Conservation (phyloP, 2,113 vertebrate species). For the Melanocharis versteri region DNA sequence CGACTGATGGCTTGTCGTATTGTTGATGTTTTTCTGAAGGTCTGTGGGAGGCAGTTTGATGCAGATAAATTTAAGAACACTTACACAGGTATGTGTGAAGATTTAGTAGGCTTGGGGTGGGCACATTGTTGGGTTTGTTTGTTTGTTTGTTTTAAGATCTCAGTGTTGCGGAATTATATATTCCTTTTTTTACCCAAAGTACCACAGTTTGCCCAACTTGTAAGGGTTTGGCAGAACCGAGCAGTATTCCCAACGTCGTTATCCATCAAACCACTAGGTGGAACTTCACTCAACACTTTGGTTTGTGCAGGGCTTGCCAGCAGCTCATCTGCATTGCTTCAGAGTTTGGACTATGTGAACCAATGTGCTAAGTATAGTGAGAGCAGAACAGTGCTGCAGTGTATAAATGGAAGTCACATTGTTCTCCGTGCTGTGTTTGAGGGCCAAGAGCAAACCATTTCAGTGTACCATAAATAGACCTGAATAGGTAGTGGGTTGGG, state of each 20-base stretch:
- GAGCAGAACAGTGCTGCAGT: neutral
- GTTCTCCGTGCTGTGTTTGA: neutral
- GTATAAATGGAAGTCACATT: slow-evolving; percentile 37
- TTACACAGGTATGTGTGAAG: slow-evolving; percentile 80
- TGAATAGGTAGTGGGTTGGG: neutral
- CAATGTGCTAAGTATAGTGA: slow-evolving; percentile 15
- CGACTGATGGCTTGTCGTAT: slow-evolving; percentile 84
- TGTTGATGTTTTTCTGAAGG: slow-evolving; percentile 68
- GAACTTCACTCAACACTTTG: neutral
- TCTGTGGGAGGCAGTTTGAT: slow-evolving; percentile 61
- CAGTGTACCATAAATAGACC: slow-evolving; percentile 25
- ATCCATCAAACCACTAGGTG: slow-evolving; percentile 15
- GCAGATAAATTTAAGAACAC: slow-evolving; percentile 80
- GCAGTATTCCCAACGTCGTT: neutral
- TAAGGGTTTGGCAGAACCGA: neutral
- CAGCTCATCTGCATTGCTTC: neutral
- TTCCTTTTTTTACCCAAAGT: neutral
- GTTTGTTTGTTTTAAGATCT: neutral
- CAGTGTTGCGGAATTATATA: neutral
- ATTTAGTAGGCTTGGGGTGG: neutral
- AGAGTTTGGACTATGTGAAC: neutral
- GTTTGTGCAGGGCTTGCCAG: neutral
- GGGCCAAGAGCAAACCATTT: slow-evolving; percentile 19
- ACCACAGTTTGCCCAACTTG: neutral
- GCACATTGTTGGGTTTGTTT: neutral